These are phyloP conservation scores for Eumeta japonica DNA, from an alignment of 1,140 invertebrate species.

Conservation along the genomic window DNA sequence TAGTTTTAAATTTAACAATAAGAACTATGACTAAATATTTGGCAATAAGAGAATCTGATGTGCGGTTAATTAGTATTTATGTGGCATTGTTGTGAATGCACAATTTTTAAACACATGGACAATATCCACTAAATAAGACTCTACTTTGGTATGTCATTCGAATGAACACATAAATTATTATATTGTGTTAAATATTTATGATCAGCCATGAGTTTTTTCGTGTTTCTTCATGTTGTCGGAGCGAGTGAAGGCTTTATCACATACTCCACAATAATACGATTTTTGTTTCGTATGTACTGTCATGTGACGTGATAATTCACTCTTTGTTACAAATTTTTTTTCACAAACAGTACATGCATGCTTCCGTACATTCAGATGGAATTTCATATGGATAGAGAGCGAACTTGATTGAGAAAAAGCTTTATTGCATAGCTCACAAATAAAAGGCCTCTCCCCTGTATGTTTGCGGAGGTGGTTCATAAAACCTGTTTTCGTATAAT, in stretches of 20 bases:
- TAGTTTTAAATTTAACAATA: constrained; percentile 24
- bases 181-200: background rate
- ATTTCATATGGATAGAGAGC: constrained; percentile 64
- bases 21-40: constrained; percentile 49
- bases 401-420: constrained; percentile 63
- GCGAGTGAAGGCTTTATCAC: constrained; percentile 57
- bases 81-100: background rate
- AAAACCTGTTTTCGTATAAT: constrained; percentile 56
- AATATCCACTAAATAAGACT: no score
- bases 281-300: constrained; percentile 63
- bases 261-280: constrained; percentile 61
- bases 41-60: constrained; percentile 52
- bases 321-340: constrained; percentile 64
- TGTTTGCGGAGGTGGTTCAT: constrained; percentile 81
- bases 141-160: no score
- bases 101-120: no score
- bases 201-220: constrained; percentile 55
- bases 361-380: constrained; percentile 61
- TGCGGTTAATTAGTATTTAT: background rate
- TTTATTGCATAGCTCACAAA: constrained; percentile 63
- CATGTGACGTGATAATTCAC: constrained; percentile 61
- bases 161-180: background rate
- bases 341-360: constrained; percentile 59
- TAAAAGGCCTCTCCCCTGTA: constrained; percentile 78
- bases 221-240: constrained; percentile 59